Conservation (phyloP, 2,888 invertebrate species). For the Drosophila percnosoma region DNA sequence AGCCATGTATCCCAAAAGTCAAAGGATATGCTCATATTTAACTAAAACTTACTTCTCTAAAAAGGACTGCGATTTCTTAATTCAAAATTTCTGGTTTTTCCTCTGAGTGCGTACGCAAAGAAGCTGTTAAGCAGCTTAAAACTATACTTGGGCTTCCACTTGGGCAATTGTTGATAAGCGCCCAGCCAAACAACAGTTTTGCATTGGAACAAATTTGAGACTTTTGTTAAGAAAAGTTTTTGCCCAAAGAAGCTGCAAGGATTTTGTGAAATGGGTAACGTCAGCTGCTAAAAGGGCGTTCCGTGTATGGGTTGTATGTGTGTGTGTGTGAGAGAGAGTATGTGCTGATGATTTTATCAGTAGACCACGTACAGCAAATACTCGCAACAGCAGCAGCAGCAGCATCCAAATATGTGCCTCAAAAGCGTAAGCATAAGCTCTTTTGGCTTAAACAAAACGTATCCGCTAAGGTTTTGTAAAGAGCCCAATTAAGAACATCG, state of each 20-base stretch:
- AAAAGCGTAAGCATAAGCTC: conserved; percentile 14
- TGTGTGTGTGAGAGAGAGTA: background rate
- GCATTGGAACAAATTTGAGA: conserved; percentile 79
- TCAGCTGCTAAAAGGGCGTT: conserved; percentile 43
- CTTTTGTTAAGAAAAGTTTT: conserved; percentile 71
- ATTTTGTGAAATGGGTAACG: conserved; percentile 28
- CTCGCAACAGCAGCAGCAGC: conserved; percentile 27
- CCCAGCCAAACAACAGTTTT: conserved; percentile 78
- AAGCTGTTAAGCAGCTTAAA: conserved; percentile 81
- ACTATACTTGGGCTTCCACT: conserved; percentile 72
- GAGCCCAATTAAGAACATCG: background rate
- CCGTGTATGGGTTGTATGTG: conserved; percentile 8
- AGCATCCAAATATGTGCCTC: conserved; percentile 41
- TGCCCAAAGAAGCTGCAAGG: conserved; percentile 41
- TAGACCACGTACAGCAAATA: conserved; percentile 61
- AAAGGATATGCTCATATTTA: background rate
- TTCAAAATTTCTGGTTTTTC: background rate
- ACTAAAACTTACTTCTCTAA: background rate
- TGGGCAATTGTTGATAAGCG: conserved; percentile 80
- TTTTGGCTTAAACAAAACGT: conserved; percentile 2
- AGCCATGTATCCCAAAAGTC: background rate
- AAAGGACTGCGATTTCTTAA: background rate
- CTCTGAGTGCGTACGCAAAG: conserved; percentile 56
- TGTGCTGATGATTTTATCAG: conserved; percentile 59
- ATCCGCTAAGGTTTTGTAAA: background rate